Conservation (phyloP, 1,140 invertebrate genomes). For the Centruroides sculpturatus region DNA sequence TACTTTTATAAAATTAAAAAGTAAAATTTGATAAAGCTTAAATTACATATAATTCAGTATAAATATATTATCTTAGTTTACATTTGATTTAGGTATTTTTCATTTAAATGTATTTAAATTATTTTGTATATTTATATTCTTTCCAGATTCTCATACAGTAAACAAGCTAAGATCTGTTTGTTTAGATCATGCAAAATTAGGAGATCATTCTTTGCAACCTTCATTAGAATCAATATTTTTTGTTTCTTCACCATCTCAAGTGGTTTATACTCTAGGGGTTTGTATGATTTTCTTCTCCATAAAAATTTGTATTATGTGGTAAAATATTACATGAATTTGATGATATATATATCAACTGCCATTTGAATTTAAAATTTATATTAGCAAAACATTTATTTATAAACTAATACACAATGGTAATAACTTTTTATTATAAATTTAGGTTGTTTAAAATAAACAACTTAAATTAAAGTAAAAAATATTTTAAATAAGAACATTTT, state of each 20-base stretch:
- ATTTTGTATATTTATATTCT: background rate
- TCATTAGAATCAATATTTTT: slow-evolving; percentile 58
- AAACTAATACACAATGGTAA: no score
- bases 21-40: no score
- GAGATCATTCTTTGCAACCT: slow-evolving; percentile 26
- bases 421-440: no score
- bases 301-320: no score
- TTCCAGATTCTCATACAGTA: slow-evolving; percentile 41
- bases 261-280: slow-evolving; percentile 55
- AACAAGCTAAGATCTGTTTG: slow-evolving; percentile 43
- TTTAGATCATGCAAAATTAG: slow-evolving; percentile 25
- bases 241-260: slow-evolving; percentile 53
- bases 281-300: slow-evolving; percentile 9
- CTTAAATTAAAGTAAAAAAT: no score
- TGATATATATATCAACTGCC: slow-evolving; percentile 19
- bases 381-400: no score
- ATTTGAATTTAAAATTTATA: no score
- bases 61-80: background rate
- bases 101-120: background rate
- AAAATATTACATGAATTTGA: no score
- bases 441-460: no score
- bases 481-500: no score
- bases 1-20: no score
- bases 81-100: background rate
- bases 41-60: no score